Evolutionary conservation across 2,888 invertebrate genomes (phyloP).

Genomic region (Pandemis corylana): DNA sequence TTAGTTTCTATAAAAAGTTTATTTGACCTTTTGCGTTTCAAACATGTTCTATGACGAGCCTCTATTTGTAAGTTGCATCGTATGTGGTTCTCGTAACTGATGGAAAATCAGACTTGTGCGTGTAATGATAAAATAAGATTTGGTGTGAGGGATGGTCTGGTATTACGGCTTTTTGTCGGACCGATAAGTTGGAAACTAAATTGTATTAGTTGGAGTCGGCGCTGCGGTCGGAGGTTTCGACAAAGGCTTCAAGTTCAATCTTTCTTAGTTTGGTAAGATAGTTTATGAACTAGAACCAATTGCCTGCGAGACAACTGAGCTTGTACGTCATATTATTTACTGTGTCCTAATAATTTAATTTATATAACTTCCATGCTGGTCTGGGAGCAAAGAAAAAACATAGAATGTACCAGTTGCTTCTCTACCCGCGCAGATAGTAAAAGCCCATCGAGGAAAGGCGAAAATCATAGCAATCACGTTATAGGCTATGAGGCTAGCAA

Average conservation of each 20-base stretch:
- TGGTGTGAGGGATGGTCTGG: neutral
- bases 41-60: neutral
- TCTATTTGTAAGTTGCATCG: neutral
- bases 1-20: neutral
- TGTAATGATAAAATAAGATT: neutral
- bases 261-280: conserved; percentile 1
- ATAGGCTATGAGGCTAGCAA: no score
- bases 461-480: no score
- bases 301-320: no score
- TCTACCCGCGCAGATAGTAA: no score
- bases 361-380: no score
- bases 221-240: neutral
- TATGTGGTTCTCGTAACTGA: neutral
- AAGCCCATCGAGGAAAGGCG: no score
- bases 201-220: neutral
- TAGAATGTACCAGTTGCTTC: no score
- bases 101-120: neutral
- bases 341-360: no score
- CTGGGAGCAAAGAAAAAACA: no score
- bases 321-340: no score
- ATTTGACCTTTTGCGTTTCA: neutral
- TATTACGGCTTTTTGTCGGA: neutral
- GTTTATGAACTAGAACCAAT: neutral
- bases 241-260: neutral
- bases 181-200: neutral